phyloP scores from a whole-genome alignment of 2,888 invertebrate species.

The Kuschelorhynchus macadamiae region DNA sequence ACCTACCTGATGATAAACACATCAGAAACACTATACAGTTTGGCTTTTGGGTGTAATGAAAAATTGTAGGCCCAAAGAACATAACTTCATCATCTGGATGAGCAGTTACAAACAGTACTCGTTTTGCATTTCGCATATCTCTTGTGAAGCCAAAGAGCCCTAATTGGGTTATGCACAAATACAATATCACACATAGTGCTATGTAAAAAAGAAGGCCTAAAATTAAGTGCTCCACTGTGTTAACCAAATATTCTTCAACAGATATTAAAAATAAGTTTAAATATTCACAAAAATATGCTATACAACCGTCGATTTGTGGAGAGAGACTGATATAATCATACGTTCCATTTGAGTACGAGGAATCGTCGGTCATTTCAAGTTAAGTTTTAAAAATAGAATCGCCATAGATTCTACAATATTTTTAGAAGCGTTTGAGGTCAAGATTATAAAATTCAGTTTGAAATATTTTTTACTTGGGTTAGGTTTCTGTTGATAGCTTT shows the following conservation, averaged over 20 bases:
- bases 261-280: conserved; percentile 16
- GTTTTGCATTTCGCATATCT: conserved; percentile 71
- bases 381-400: conserved; percentile 59
- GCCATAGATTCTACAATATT: conserved; percentile 55
- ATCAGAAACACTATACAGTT: conserved; percentile 82
- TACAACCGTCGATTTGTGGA: conserved; percentile 4
- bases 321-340: conserved; percentile 32
- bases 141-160: conserved; percentile 70
- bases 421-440: conserved; percentile 43
- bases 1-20: conserved; percentile 86
- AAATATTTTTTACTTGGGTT: no score
- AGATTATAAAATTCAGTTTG: conserved; percentile 3
- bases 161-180: conserved; percentile 65
- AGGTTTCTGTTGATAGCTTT: no score
- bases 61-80: conserved; percentile 96
- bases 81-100: conserved; percentile 99
- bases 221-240: conserved; percentile 73
- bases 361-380: conserved; percentile 63
- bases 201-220: conserved; percentile 70
- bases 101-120: conserved; percentile 88
- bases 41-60: conserved; percentile 75
- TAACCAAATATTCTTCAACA: conserved; percentile 67
- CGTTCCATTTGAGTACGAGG: conserved; percentile 57
- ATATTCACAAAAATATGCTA: conserved; percentile 10
- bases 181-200: conserved; percentile 71